These are phyloP conservation scores for Arvicola amphibius DNA, from an alignment of 2,797 vertebrate species.

Conservation along the genomic window DNA sequence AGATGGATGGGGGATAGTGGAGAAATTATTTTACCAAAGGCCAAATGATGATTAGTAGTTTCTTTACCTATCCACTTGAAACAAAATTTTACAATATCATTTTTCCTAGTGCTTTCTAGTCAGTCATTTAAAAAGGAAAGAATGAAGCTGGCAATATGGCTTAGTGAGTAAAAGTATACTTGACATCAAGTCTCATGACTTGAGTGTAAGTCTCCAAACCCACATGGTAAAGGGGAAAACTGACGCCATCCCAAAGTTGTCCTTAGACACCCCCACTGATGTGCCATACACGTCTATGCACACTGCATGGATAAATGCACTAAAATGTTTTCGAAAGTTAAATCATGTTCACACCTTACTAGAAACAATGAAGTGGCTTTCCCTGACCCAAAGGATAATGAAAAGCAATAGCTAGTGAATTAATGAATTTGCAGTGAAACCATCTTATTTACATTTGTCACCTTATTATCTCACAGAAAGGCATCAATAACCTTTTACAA, in stretches of 20 bases:
- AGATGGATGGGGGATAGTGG: neutral
- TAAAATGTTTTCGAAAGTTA: neutral
- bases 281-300: neutral
- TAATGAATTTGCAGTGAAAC: constrained; percentile 39
- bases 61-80: constrained; percentile 31
- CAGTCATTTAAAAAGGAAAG: neutral
- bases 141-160: neutral
- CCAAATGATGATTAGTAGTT: neutral
- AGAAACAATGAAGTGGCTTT: constrained; percentile 33
- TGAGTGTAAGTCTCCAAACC: neutral
- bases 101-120: constrained; percentile 7
- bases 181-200: neutral
- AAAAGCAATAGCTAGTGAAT: constrained; percentile 39
- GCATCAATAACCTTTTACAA: constrained; percentile 60
- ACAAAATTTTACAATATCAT: neutral
- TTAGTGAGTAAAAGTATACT: neutral
- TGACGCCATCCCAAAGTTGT: neutral
- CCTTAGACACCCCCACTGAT: neutral
- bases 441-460: constrained; percentile 58
- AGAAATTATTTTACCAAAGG: neutral
- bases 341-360: neutral
- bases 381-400: neutral
- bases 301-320: neutral
- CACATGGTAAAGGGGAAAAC: neutral
- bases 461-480: constrained; percentile 53